These are phyloP conservation scores for Microcebus ravelobensis DNA, from an alignment of 2,113 vertebrate species.

Conservation along the genomic window DNA sequence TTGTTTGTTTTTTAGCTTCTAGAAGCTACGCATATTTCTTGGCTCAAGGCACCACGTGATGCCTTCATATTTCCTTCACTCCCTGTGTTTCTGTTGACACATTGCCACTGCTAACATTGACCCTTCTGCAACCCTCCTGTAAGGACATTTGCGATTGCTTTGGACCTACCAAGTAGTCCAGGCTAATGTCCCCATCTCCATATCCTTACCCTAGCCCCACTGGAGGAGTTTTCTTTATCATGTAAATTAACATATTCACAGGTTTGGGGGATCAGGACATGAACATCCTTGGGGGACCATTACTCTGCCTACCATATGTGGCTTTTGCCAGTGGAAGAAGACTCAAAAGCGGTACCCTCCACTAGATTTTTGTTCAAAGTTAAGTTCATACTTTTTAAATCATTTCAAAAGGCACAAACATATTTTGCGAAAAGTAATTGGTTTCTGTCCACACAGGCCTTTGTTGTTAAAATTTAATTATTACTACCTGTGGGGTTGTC, in stretches of 20 bases:
- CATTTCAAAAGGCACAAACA: constrained; percentile 53
- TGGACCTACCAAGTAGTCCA: background rate
- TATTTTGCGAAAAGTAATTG: constrained; percentile 72
- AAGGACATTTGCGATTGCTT: background rate
- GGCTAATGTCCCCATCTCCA: background rate
- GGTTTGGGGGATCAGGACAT: background rate
- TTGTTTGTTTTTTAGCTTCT: no score
- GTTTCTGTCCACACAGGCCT: constrained; percentile 62
- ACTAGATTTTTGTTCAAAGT: constrained; percentile 26
- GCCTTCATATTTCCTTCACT: background rate
- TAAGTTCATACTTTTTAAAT: constrained; percentile 37
- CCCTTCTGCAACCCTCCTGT: background rate
- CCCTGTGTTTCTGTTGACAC: background rate
- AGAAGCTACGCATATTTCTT: background rate
- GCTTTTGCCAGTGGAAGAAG: background rate
- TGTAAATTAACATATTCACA: background rate
- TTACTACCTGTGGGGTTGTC: constrained; percentile 65
- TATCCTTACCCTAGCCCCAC: background rate
- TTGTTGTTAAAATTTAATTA: constrained; percentile 77
- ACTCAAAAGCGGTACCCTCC: background rate
- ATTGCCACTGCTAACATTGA: background rate
- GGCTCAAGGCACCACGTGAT: background rate
- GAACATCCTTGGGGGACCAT: background rate
- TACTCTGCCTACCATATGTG: background rate
- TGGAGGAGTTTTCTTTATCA: background rate